A percentile compares a stretch with the other conserved stretches of the same genome.
Evolutionary conservation across 2,113 vertebrate genomes (phyloP).

Genomic region (Caranx ignobilis): DNA sequence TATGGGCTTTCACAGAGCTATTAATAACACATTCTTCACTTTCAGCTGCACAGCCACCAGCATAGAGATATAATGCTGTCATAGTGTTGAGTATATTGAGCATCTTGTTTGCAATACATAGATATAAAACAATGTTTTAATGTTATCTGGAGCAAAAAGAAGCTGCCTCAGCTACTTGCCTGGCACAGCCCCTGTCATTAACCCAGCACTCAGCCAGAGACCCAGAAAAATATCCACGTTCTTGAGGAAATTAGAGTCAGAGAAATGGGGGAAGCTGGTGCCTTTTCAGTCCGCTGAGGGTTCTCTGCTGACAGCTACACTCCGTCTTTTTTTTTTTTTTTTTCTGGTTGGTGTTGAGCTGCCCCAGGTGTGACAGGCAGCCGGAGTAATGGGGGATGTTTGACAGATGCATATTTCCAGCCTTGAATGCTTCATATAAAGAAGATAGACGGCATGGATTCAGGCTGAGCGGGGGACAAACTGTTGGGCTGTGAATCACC

Average conservation of each 20-base stretch:
- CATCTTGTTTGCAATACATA: conserved; percentile 16
- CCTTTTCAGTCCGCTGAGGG: conserved; percentile 73
- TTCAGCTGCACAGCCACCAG: conserved; percentile 22
- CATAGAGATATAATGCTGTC: background rate
- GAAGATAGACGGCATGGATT: conserved; percentile 79
- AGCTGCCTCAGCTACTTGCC: conserved; percentile 53
- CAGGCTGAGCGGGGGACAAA: conserved; percentile 73
- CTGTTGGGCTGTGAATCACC: conserved; percentile 81
- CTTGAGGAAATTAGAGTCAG: conserved; percentile 76
- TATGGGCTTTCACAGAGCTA: background rate
- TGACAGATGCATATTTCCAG: conserved; percentile 84
- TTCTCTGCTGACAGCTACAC: conserved; percentile 76
- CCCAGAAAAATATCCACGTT: conserved; percentile 70
- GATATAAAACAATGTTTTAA: conserved; percentile 43
- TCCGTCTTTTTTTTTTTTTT: conserved; percentile 70
- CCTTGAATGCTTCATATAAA: conserved; percentile 82
- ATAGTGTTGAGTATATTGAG: background rate
- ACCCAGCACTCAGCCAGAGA: conserved; percentile 60
- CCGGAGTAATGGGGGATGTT: conserved; percentile 77
- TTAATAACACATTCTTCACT: conserved; percentile 31
- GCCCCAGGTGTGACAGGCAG: conserved; percentile 81
- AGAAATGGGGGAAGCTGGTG: conserved; percentile 67
- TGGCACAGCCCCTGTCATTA: conserved; percentile 68
- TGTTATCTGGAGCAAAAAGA: conserved; percentile 59
- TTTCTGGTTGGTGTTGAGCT: conserved; percentile 61